Evolutionary conservation across 2,888 invertebrate genomes (phyloP).

Genomic region (Allygus modestus): DNA sequence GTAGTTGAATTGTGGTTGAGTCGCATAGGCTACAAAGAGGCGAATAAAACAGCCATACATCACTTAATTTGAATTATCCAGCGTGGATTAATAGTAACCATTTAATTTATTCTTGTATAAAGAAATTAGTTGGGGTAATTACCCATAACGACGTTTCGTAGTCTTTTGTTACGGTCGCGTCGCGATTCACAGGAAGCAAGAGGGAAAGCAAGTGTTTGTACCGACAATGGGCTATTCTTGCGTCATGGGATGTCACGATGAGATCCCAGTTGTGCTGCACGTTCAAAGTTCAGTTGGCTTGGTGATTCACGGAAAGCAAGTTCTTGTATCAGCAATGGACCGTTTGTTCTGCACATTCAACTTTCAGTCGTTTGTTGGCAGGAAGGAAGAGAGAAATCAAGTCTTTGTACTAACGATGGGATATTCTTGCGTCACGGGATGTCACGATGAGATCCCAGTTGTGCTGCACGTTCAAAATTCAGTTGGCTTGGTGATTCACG

Average conservation of each 20-base stretch:
- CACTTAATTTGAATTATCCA: no score
- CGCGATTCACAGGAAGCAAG: conserved; percentile 31
- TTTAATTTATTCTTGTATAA: no score
- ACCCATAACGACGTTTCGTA: neutral
- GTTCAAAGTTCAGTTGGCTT: neutral
- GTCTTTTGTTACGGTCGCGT: neutral
- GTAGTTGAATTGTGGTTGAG: no score
- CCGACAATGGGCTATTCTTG: conserved; percentile 36
- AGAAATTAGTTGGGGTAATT: no score
- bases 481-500: no score
- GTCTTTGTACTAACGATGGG: conserved; percentile 35
- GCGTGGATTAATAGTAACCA: no score
- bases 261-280: neutral
- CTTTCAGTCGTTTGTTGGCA: no score
- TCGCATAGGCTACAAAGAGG: no score
- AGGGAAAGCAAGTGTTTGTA: conserved; percentile 27
- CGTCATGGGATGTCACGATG: conserved; percentile 23
- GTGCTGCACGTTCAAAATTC: neutral
- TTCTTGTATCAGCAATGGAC: no score
- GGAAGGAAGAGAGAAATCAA: conserved; percentile 20
- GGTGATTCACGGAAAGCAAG: neutral
- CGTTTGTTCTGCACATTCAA: no score
- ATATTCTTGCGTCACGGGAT: conserved; percentile 36
- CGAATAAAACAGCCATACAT: no score
- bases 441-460: neutral